Conservation (phyloP, 2,797 vertebrate species). For the Gastrophryne carolinensis region DNA sequence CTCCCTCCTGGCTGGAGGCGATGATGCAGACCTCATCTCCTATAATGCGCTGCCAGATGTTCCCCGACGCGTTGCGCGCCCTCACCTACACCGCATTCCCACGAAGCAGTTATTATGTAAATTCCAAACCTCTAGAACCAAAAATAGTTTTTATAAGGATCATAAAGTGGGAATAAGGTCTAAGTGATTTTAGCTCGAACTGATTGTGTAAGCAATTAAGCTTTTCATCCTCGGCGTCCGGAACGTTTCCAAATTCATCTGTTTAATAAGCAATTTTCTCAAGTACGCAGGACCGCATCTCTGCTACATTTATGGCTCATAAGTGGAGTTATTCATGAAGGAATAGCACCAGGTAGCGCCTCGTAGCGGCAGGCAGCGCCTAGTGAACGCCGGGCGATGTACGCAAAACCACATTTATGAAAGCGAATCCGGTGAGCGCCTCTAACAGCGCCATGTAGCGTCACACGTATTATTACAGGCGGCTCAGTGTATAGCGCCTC, state of each 20-base stretch:
- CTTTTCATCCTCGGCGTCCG: not conserved
- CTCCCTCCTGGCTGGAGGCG: not conserved
- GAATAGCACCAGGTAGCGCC: too few species aligned
- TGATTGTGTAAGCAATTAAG: not conserved
- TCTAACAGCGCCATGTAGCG: too few species aligned
- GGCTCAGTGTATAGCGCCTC: too few species aligned
- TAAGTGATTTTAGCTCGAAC: not conserved
- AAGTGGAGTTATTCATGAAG: too few species aligned
- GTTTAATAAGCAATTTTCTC: not conserved
- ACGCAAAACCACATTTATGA: too few species aligned
- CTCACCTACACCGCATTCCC: not conserved
- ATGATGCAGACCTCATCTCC: not conserved
- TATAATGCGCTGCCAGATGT: conserved; percentile 23
- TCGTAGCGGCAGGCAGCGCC: too few species aligned
- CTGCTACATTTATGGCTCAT: too few species aligned
- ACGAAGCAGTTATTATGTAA: conserved; percentile 21
- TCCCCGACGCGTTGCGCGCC: not conserved
- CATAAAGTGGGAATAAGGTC: conserved; percentile 18
- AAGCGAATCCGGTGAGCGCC: too few species aligned
- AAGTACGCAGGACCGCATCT: too few species aligned
- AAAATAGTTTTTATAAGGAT: conserved; percentile 40
- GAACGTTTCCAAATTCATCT: not conserved
- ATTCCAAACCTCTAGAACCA: not conserved
- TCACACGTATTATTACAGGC: too few species aligned
- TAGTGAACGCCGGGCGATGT: too few species aligned